Evolutionary conservation across 2,888 invertebrate genomes (phyloP).

Genomic region (Isoperla grammatica): DNA sequence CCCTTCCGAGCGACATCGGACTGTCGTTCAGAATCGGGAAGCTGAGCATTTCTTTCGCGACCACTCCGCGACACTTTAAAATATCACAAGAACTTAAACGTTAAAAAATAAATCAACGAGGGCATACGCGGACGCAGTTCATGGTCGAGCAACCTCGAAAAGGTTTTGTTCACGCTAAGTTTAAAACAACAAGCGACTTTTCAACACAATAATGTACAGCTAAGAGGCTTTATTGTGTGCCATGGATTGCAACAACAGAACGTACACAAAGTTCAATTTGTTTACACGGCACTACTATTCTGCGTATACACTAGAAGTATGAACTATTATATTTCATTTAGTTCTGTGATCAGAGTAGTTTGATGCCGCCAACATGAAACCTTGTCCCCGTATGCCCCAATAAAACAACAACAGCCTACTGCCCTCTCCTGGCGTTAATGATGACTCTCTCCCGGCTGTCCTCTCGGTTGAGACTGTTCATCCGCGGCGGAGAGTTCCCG

Average conservation of each 20-base stretch:
- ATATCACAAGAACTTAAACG: too few relatives aligned
- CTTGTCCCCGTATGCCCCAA: not conserved
- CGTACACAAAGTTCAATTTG: too few relatives aligned
- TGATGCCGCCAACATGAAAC: not conserved
- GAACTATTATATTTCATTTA: not conserved
- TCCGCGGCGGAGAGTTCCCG: slow-evolving; percentile 54
- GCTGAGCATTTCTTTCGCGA: too few relatives aligned
- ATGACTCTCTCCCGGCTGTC: slow-evolving; percentile 57
- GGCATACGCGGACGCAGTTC: too few relatives aligned
- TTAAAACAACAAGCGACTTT: not conserved
- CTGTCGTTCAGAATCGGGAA: too few relatives aligned
- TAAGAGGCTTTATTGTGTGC: too few relatives aligned
- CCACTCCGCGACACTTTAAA: too few relatives aligned
- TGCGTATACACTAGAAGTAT: not conserved
- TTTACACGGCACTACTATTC: not conserved
- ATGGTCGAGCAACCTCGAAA: not conserved
- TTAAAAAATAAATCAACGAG: too few relatives aligned
- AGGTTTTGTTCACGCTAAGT: not conserved
- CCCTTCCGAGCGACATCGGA: too few relatives aligned
- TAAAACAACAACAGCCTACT: not conserved
- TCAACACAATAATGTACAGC: too few relatives aligned
- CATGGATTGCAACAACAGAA: too few relatives aligned
- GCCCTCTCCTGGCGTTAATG: slow-evolving; percentile 23
- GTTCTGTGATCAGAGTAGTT: too few relatives aligned
- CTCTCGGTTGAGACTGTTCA: slow-evolving; percentile 58